Evolutionary conservation across 2,113 vertebrate species (phyloP).

Genomic region (Theropithecus gelada): DNA sequence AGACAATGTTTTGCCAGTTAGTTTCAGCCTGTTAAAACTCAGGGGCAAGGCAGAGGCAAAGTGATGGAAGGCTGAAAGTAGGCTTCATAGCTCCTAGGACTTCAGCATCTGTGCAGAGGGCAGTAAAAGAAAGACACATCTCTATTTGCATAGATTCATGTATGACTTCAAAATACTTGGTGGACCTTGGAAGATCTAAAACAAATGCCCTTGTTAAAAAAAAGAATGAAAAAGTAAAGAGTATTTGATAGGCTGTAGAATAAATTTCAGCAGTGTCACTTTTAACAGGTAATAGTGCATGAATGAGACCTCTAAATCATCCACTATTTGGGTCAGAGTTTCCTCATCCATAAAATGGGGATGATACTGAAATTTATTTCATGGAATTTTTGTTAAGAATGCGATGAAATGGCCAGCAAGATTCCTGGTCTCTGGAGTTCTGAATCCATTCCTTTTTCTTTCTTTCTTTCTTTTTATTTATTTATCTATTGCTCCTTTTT

Average conservation of each 20-base stretch:
- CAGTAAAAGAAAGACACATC: slow-evolving; percentile 33
- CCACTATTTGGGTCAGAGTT: neutral
- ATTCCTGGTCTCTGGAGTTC: neutral
- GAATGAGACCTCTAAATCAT: slow-evolving; percentile 16
- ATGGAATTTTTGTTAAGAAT: neutral
- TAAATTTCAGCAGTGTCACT: neutral
- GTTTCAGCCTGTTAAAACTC: slow-evolving; percentile 49
- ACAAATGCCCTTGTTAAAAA: neutral
- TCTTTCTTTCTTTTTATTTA: neutral
- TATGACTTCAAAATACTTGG: slow-evolving; percentile 42
- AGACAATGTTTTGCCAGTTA: slow-evolving; percentile 17
- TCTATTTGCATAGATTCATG: slow-evolving; percentile 25
- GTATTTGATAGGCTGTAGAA: neutral
- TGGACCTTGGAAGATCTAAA: neutral
- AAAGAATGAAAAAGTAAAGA: neutral
- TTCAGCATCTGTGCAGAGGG: neutral
- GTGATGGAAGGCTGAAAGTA: neutral
- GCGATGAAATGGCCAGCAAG: neutral
- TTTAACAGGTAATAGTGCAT: neutral
- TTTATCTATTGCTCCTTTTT: neutral
- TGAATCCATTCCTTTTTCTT: neutral
- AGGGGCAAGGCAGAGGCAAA: slow-evolving; percentile 6
- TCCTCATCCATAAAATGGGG: neutral
- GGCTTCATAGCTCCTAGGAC: neutral
- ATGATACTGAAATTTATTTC: neutral